Base-by-base conservation (phyloP, 2,888 invertebrate genomes). In the Melitaea athalia region DNA sequence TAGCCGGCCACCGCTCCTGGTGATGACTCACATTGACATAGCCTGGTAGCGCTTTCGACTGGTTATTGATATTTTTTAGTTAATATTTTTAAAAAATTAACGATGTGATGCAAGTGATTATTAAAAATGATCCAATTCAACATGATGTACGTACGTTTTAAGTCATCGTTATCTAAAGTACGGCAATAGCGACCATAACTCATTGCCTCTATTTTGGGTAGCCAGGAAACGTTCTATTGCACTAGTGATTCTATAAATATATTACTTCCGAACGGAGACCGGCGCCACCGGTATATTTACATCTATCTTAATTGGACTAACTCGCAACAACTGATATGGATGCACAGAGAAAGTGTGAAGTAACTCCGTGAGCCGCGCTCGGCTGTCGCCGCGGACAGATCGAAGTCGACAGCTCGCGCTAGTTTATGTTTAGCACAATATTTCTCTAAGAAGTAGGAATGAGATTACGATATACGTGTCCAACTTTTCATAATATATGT, bases 291-390 rank as follows among this genome's bases (percentile, higher is more conserved):
- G 33, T 55, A 14, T 33, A 55, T 55, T 55, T 14, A 33, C 33
- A 55, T 55, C 33, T 55, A 55, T 55, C 33, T 55, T 55, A 55
- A 33, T 55, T 55, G 33, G 33, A 55, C 33, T 31, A 55, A 12
- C 14, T 14, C 53, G 33, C 38, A 38, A 5, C 38, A 31, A 53
- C 31, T 31, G 31, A 14, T 55, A n/a, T n/a, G 53, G 53, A 55
- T 55, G 53, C 14, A n/a, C n/a, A n/a, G 53, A 24, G 53, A 55
- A 33, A 33, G 53, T 33, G 33, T 33, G 33, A 14, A 14, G 33
- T 14, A 33, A n/a, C 33, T 7, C 31, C 53, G n/a, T 55, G 33
- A 55, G n/a, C 53, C 31, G 53, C 12, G 31, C 31, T 7, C 33
- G 2, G 31, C 53, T n/a, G n/a, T 7, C 53, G 53, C 12, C n/a